Conservation (phyloP, 1,140 invertebrate species). For the Zaprionus nigranus region DNA sequence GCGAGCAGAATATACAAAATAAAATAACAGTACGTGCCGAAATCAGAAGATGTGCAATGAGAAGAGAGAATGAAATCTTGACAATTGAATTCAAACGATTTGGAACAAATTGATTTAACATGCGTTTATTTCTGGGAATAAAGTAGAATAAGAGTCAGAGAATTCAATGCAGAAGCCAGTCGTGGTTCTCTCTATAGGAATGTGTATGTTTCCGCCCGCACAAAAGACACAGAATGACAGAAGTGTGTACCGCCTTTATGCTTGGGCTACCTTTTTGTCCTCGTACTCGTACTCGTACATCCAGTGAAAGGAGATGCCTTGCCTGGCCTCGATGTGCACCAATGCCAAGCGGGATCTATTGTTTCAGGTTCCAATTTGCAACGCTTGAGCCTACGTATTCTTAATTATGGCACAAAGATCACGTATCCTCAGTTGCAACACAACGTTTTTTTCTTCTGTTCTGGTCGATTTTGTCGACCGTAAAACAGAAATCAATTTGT, state of each 20-base stretch:
- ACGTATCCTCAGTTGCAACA: conserved; percentile 31
- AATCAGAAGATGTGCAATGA: conserved; percentile 51
- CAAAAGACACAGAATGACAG: conserved; percentile 20
- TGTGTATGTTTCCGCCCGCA: conserved; percentile 34
- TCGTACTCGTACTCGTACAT: background rate
- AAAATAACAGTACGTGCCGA: conserved; percentile 47
- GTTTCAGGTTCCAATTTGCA: conserved; percentile 70
- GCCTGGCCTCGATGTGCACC: conserved; percentile 1
- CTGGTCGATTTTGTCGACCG: conserved; percentile 63
- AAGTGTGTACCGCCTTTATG: conserved; percentile 43
- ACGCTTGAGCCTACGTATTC: conserved; percentile 64
- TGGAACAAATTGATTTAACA: conserved; percentile 76
- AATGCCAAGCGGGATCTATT: conserved; percentile 38
- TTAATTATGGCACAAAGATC: conserved; percentile 61
- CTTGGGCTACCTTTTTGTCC: conserved; percentile 35
- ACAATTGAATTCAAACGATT: conserved; percentile 75
- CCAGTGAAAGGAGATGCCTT: background rate
- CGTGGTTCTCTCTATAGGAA: background rate
- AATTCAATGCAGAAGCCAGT: conserved; percentile 22
- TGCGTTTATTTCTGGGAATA: conserved; percentile 73
- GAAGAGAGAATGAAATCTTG: conserved; percentile 5
- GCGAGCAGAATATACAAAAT: conserved; percentile 69
- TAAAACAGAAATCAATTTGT: conserved; percentile 69
- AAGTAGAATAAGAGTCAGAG: conserved; percentile 73
- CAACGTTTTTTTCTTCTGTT: conserved; percentile 25